These are phyloP conservation scores for Hyposmocoma kahamanoa DNA, from an alignment of 1,140 invertebrate genomes.

Conservation along the genomic window DNA sequence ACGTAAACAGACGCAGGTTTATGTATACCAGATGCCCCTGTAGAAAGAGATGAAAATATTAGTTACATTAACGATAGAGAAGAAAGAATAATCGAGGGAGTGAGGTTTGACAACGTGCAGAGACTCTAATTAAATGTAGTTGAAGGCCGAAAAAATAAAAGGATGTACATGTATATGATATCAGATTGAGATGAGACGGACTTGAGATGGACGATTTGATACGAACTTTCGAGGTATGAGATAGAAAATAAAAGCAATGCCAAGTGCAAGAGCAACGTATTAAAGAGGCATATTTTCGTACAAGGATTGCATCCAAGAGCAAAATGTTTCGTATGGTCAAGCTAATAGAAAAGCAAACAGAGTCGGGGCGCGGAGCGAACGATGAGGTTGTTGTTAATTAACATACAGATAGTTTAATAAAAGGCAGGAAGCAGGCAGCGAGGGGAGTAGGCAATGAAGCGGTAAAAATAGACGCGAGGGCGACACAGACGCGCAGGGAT, in stretches of 20 bases:
- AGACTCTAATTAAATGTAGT: constrained; percentile 63
- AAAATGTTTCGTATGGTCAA: constrained; percentile 42
- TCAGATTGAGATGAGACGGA: too few relatives aligned
- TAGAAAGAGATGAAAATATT: constrained; percentile 56
- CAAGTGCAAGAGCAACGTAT: constrained; percentile 6
- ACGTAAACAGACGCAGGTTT: constrained; percentile 69
- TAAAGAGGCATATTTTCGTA: constrained; percentile 28
- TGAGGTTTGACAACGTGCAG: constrained; percentile 52
- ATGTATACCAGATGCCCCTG: constrained; percentile 70
- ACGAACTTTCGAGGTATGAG: too few relatives aligned
- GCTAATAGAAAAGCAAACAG: constrained; percentile 64
- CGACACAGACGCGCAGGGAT: constrained; percentile 56
- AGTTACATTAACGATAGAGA: constrained; percentile 35
- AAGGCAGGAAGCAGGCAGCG: constrained; percentile 65
- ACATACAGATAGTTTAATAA: constrained; percentile 73
- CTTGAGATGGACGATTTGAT: too few relatives aligned
- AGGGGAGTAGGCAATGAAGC: constrained; percentile 70
- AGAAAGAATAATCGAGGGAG: constrained; percentile 35
- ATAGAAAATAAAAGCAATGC: too few relatives aligned
- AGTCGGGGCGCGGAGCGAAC: constrained; percentile 25
- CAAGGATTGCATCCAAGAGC: too few relatives aligned
- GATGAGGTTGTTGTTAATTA: constrained; percentile 69
- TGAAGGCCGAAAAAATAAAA: constrained; percentile 63
- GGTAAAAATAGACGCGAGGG: constrained; percentile 71
- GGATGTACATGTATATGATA: constrained; percentile 41